phyloP scores from a whole-genome alignment of 2,797 vertebrate species.

The Poeciliopsis infans region DNA sequence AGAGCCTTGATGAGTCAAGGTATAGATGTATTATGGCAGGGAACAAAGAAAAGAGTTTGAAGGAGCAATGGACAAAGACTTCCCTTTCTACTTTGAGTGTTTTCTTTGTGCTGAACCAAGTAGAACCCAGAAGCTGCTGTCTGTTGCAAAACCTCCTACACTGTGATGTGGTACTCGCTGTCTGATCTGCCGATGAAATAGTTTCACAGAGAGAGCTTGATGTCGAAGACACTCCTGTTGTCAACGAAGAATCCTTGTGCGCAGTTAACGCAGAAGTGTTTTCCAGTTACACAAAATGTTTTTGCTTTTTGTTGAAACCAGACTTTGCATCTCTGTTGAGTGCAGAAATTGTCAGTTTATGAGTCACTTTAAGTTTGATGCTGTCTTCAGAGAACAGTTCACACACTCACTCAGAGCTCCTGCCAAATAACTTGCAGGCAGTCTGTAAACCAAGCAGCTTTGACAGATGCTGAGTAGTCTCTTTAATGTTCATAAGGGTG shows the following conservation, averaged over 20 bases:
- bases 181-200: slow-evolving; percentile 41
- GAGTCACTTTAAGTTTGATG: slow-evolving; percentile 46
- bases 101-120: slow-evolving; percentile 15
- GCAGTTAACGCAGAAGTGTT: slow-evolving; percentile 45
- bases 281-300: slow-evolving; percentile 28
- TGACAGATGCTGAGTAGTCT: slow-evolving; percentile 45
- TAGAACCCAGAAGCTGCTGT: slow-evolving; percentile 27
- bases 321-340: slow-evolving; percentile 39
- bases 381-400: slow-evolving; percentile 49
- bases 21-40: slow-evolving; percentile 41
- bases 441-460: slow-evolving; percentile 31
- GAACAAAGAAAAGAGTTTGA: slow-evolving; percentile 52
- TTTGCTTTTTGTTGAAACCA: slow-evolving; percentile 56
- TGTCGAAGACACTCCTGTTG: slow-evolving; percentile 25
- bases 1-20: slow-evolving; percentile 46
- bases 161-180: slow-evolving; percentile 31
- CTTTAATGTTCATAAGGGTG: slow-evolving; percentile 54
- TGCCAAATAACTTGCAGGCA: slow-evolving; percentile 40
- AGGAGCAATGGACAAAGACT: slow-evolving; percentile 36
- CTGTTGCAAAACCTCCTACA: slow-evolving; percentile 19
- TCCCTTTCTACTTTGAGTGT: slow-evolving; percentile 21
- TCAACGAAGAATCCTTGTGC: slow-evolving; percentile 25
- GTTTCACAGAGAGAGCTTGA: slow-evolving; percentile 33
- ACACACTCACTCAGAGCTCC: slow-evolving; percentile 12
- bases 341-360: slow-evolving; percentile 54